Base-by-base conservation (phyloP, 2,113 vertebrate genomes). In the Nymphicus hollandicus region DNA sequence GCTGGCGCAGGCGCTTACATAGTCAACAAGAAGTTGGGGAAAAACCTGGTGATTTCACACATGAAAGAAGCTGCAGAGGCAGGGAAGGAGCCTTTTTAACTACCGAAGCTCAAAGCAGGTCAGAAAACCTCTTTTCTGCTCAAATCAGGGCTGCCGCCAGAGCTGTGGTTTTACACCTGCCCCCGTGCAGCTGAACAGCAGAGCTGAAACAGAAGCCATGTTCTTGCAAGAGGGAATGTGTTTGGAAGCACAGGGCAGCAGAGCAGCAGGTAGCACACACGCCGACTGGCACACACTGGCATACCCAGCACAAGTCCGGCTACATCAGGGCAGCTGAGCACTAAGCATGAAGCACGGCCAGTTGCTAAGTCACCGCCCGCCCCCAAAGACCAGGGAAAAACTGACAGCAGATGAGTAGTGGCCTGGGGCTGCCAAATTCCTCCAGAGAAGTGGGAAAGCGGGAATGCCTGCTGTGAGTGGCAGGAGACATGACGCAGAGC, bases 341-440 rank as follows among this genome's bases (percentile, higher is more conserved):
- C 84, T 10, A 20, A 64, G 66, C 18, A 10, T 0, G 1, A 86
- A 71, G 33, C 16, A 52, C 0, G 1, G 56, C 15, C 87, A 77
- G 76, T 0, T 0, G 7, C n/a, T 56, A 88, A 83, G 63, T 53
- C 78, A 73, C 25, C 2, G 3, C 52, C 50, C 0, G 2, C 49
- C 58, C 0, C 0, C 86, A 25, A 78, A 56, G 69, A 92, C 27
- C 55, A 41, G 28, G 13, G 43, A 46, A 66, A 80, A 89, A 52
- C 8, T 69, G 86, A 87, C 66, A 91, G 77, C 53, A 93, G 77
- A 79, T 50, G 86, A 96, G 37, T 9, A 55, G 68, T 19, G 41
- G 60, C 95, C 90, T 61, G 80, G 61, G 85, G 91, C 91, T 86
- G 65, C 60, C 94, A 91, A 84, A 93, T 60, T 94, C 56, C 92